Evolutionary conservation across 2,888 invertebrate species (phyloP), one percentile per base, ranked within the genome.

Genomic region (Cloeon dipterum): DNA sequence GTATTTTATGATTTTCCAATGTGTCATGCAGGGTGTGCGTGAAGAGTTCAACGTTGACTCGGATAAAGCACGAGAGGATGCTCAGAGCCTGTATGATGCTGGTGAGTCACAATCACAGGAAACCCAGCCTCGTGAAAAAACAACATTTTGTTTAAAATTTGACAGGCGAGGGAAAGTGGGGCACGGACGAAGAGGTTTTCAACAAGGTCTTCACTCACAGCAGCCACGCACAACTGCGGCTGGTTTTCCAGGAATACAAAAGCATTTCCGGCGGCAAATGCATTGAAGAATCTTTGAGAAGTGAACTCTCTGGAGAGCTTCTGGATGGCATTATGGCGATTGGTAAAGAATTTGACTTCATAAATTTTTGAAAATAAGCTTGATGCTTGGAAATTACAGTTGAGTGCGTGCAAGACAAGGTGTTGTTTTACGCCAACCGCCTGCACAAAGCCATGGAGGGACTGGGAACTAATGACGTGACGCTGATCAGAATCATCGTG

Each of bases 141-240:
- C n/a, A n/a, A n/a, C n/a, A n/a, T n/a, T n/a, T n/a, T n/a, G n/a
- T n/a, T n/a, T n/a, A n/a, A n/a, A n/a, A n/a, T n/a, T n/a, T n/a
- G n/a, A 13, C 38, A 50, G 52, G 74, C 1, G 73, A 75, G 52
- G 70, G 63, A 35, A 69, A 70, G 53, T 61, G 71, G 51, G 75
- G 78, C 21, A 79, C 78, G 0, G 74, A 74, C 41, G 76, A 76
- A 52, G 72, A 71, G 47, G 63, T 70, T 3, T 77, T 81, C 49
- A 73, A 74, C 44, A 65, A 66, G 48, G 69, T 77, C 45, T 57
- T 81, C 51, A 72, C 74, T 0, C 72, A 77, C 49, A 72, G 74
- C 52, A 77, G 76, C 49, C 78, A 72, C 51, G 65, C 65, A 0
- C 81, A 81, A 52, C 57, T 79, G 45, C 61, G 66, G 2, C 57